Evolutionary conservation across 2,888 invertebrate species (phyloP).

Genomic region (Neoascia interrupta): DNA sequence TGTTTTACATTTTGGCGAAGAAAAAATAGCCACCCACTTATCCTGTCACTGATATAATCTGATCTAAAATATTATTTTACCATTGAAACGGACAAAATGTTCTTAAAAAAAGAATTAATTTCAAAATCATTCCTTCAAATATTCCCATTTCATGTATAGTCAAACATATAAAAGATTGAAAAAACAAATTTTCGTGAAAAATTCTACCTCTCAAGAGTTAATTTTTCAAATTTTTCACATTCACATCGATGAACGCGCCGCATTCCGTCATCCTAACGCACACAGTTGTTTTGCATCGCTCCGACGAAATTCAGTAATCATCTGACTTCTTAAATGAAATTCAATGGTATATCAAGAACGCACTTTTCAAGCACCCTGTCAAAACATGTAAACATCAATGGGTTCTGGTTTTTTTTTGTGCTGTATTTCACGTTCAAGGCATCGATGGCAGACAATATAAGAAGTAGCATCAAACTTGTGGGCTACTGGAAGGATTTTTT

Average conservation of each 20-base stretch:
- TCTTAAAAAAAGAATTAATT: slow-evolving; percentile 30
- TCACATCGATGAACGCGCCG: slow-evolving; percentile 12
- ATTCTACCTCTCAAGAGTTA: slow-evolving; percentile 38
- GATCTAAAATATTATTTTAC: slow-evolving; percentile 31
- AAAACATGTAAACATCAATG: slow-evolving; percentile 78
- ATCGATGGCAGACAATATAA: too few relatives aligned
- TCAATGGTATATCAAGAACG: slow-evolving; percentile 48
- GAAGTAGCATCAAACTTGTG: too few relatives aligned
- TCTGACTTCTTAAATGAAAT: slow-evolving; percentile 62
- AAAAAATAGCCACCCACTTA: slow-evolving; percentile 31
- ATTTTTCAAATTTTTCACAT: slow-evolving; percentile 37
- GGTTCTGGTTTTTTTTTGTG: neutral
- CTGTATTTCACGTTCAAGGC: too few relatives aligned
- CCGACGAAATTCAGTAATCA: slow-evolving; percentile 57
- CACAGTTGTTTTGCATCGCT: slow-evolving; percentile 41
- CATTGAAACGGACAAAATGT: slow-evolving; percentile 24
- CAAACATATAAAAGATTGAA: neutral
- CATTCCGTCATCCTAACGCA: neutral
- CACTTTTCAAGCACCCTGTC: slow-evolving; percentile 74
- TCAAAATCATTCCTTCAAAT: slow-evolving; percentile 38
- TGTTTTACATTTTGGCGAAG: too few relatives aligned
- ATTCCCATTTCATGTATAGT: neutral
- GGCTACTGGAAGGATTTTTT: slow-evolving; percentile 4
- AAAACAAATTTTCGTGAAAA: slow-evolving; percentile 11
- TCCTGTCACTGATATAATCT: slow-evolving; percentile 27